Evolutionary conservation across 2,797 vertebrate species (phyloP).

Genomic region (Urocyon cinereoargenteus): DNA sequence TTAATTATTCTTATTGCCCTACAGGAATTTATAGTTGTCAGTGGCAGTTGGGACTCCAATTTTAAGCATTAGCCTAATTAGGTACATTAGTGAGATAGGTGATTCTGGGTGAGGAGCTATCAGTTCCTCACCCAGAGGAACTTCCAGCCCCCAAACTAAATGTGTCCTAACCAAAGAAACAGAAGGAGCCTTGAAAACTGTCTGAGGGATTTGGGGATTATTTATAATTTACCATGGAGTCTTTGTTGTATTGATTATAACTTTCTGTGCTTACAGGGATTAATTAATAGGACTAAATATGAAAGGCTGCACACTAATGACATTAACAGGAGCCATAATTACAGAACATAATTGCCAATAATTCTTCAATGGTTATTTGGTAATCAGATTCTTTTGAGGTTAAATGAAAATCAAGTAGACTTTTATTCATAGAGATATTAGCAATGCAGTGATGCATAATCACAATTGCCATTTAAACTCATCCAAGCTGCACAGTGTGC

Average conservation of each 20-base stretch:
- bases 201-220: conserved; percentile 72
- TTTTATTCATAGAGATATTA: conserved; percentile 74
- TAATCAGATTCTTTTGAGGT: conserved; percentile 77
- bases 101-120: conserved; percentile 7
- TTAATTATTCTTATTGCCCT: conserved; percentile 67
- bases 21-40: conserved; percentile 53
- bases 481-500: neutral
- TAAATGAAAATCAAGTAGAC: conserved; percentile 79
- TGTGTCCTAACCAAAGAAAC: neutral
- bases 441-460: neutral
- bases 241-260: conserved; percentile 80
- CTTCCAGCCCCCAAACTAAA: conserved; percentile 20
- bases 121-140: neutral
- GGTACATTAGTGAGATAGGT: conserved; percentile 46
- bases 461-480: conserved; percentile 3
- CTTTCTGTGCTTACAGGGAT: conserved; percentile 73
- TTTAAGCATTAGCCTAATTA: conserved; percentile 65
- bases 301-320: conserved; percentile 81
- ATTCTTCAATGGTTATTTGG: conserved; percentile 81
- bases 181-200: conserved; percentile 14
- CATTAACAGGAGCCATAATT: conserved; percentile 81
- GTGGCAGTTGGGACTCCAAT: conserved; percentile 22
- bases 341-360: conserved; percentile 83
- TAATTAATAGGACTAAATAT: conserved; percentile 82
- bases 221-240: conserved; percentile 73